A percentile compares a stretch with the other conserved stretches of the same genome.
These are phyloP conservation scores for Coreoperca whiteheadi DNA, from an alignment of 2,113 vertebrate genomes.

Conservation along the genomic window DNA sequence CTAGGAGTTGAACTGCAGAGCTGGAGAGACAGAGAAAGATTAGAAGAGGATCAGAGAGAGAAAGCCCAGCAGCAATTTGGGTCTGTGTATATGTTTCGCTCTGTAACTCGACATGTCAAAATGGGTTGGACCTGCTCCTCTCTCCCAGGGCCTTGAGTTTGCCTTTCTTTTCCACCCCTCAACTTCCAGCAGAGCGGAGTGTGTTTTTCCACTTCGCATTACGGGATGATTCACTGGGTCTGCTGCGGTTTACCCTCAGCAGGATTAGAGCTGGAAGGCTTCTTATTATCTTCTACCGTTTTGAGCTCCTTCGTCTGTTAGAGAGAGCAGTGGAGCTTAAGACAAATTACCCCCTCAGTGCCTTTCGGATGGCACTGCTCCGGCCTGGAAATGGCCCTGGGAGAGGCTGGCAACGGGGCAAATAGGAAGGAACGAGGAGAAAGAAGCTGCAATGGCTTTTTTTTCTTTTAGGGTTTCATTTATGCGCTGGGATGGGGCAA, in stretches of 20 bases:
- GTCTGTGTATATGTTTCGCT: constrained; percentile 43
- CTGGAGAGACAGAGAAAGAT: constrained; percentile 16
- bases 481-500: constrained; percentile 27
- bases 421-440: not conserved
- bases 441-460: not conserved
- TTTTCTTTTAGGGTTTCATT: constrained; percentile 47
- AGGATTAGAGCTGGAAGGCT: constrained; percentile 72
- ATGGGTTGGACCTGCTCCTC: constrained; percentile 48
- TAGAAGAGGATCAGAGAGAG: constrained; percentile 44
- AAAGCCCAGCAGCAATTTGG: constrained; percentile 29
- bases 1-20: constrained; percentile 6
- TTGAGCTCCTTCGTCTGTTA: constrained; percentile 60
- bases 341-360: constrained; percentile 69
- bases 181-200: constrained; percentile 53
- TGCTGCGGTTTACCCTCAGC: constrained; percentile 55
- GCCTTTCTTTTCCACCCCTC: constrained; percentile 42
- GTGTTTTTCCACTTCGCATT: constrained; percentile 65
- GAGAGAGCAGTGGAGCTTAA: constrained; percentile 67
- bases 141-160: constrained; percentile 44
- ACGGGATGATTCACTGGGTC: constrained; percentile 70
- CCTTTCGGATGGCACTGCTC: constrained; percentile 45
- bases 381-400: constrained; percentile 29
- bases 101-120: constrained; percentile 61
- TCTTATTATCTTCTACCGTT: constrained; percentile 68
- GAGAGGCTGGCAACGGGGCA: constrained; percentile 37